A percentile compares a stretch with the other conserved stretches of the same genome.
Evolutionary conservation across 1,140 invertebrate species (phyloP).

Genomic region (Aleiodes sp.): DNA sequence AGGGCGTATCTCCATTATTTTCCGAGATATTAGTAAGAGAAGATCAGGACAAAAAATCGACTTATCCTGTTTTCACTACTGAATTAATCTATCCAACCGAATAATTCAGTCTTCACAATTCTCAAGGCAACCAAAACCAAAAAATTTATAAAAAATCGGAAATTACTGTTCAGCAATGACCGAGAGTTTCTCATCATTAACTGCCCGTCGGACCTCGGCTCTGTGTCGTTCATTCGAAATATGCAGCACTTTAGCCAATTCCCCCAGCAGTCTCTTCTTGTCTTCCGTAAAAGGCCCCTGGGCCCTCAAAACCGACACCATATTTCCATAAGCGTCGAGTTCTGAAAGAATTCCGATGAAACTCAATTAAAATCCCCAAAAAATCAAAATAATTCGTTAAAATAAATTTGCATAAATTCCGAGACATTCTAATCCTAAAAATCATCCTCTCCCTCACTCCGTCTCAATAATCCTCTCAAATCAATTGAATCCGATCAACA

Average conservation of each 20-base stretch:
- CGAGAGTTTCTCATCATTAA: conserved; percentile 88
- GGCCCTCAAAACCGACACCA: conserved; percentile 89
- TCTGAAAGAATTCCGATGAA: conserved; percentile 67
- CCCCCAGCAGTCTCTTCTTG: conserved; percentile 85
- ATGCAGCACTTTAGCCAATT: conserved; percentile 82
- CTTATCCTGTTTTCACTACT: too few relatives aligned
- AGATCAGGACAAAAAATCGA: background rate
- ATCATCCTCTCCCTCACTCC: too few relatives aligned
- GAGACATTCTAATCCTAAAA: too few relatives aligned
- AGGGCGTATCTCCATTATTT: too few relatives aligned
- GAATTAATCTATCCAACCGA: too few relatives aligned
- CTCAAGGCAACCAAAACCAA: too few relatives aligned
- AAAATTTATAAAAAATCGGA: conserved; percentile 40
- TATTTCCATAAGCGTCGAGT: conserved; percentile 88
- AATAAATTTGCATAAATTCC: too few relatives aligned
- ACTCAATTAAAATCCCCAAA: conserved; percentile 2
- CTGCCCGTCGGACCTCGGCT: conserved; percentile 87
- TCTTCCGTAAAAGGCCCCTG: conserved; percentile 86
- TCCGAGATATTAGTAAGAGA: too few relatives aligned
- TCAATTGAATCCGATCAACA: too few relatives aligned
- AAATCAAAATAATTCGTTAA: background rate
- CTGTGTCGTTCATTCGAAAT: conserved; percentile 90
- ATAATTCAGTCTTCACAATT: too few relatives aligned
- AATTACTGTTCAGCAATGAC: conserved; percentile 88
- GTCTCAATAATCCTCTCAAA: too few relatives aligned